These are phyloP conservation scores for Aulostomus chinensis DNA, from an alignment of 2,797 vertebrate species.

Conservation along the genomic window DNA sequence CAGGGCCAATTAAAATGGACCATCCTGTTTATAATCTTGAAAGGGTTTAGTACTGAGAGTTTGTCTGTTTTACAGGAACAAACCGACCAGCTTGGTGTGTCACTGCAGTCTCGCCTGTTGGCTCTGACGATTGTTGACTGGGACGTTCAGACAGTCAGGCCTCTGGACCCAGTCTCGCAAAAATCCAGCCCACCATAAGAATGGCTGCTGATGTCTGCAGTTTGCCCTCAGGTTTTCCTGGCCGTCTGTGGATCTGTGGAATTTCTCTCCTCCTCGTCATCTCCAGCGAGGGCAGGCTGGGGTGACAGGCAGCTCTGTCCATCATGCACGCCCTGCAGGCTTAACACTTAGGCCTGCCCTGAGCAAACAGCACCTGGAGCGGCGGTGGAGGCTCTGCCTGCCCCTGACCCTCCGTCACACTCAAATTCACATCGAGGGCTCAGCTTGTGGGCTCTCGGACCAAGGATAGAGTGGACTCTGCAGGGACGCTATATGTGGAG, in stretches of 20 bases:
- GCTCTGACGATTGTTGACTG: slow-evolving; percentile 53
- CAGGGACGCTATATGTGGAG: slow-evolving; percentile 30
- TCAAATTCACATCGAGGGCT: slow-evolving; percentile 32
- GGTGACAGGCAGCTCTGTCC: slow-evolving; percentile 25
- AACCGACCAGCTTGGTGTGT: slow-evolving; percentile 11
- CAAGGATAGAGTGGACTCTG: slow-evolving; percentile 27
- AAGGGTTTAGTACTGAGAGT: background rate
- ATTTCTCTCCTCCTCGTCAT: slow-evolving; percentile 77
- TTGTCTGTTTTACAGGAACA: slow-evolving; percentile 14
- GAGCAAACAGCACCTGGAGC: slow-evolving; percentile 56
- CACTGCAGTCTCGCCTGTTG: slow-evolving; percentile 49
- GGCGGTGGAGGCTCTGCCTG: slow-evolving; percentile 9
- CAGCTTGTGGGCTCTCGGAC: slow-evolving; percentile 7
- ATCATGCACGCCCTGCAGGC: slow-evolving; percentile 32
- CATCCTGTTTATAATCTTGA: background rate
- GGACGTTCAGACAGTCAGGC: slow-evolving; percentile 50
- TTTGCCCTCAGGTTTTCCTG: slow-evolving; percentile 58
- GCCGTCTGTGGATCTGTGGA: slow-evolving; percentile 67
- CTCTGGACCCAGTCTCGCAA: slow-evolving; percentile 40
- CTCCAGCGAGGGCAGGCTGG: slow-evolving; percentile 34
- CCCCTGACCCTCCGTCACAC: slow-evolving; percentile 36
- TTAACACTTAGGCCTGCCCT: slow-evolving; percentile 43
- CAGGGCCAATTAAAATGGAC: background rate
- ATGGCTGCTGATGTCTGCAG: slow-evolving; percentile 68
- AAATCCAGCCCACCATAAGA: slow-evolving; percentile 42